Evolutionary conservation across 2,113 vertebrate species (phyloP).

Genomic region (Ailuropoda melanoleuca): DNA sequence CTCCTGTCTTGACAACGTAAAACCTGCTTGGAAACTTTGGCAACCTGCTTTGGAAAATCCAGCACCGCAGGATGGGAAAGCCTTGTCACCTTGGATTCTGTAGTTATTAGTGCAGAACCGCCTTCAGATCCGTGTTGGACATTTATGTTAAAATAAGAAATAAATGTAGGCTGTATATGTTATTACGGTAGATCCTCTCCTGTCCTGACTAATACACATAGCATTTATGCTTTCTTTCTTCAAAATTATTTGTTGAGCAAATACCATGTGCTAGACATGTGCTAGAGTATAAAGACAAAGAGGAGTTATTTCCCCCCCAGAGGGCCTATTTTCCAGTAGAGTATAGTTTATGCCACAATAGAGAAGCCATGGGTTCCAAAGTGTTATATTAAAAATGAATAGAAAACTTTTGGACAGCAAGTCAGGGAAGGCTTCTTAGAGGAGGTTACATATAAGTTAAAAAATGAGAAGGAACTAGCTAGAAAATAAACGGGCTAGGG

Average conservation of each 20-base stretch:
- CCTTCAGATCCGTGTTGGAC: no score
- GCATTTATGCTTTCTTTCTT: background rate
- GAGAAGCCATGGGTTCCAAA: background rate
- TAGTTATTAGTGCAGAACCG: background rate
- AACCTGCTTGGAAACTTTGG: background rate
- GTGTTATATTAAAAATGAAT: background rate
- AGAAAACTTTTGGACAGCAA: background rate
- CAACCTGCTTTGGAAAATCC: background rate
- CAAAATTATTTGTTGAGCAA: constrained; percentile 26
- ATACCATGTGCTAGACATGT: background rate
- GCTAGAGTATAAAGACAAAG: background rate
- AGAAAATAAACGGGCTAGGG: background rate
- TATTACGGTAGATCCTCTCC: background rate
- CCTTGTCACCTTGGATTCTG: background rate
- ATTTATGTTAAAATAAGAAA: background rate
- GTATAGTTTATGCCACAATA: background rate
- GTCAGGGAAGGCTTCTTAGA: background rate
- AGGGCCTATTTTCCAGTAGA: background rate
- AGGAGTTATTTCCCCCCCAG: background rate
- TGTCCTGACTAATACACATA: background rate
- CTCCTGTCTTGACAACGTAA: background rate
- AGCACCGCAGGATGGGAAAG: background rate
- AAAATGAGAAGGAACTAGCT: background rate
- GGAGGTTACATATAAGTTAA: background rate
- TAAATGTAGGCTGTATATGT: background rate